Conservation (phyloP, 2,797 vertebrate genomes). For the Euthynnus affinis region DNA sequence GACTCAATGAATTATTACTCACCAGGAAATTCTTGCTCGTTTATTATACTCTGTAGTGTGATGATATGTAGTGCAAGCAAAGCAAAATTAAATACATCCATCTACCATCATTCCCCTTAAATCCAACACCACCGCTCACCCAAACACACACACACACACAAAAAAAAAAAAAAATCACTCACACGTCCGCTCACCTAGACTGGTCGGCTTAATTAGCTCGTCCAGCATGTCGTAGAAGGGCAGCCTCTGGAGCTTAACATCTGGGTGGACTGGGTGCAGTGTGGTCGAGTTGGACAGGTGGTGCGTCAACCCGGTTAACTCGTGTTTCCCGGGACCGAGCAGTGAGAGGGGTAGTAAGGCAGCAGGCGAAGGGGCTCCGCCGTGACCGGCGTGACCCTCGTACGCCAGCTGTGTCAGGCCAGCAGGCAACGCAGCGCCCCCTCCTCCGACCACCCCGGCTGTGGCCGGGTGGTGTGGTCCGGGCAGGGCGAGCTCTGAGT, state of each 20-base stretch:
- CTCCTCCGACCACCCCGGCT: slow-evolving; percentile 72
- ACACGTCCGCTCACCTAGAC: slow-evolving; percentile 88
- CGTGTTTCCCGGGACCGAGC: slow-evolving; percentile 94
- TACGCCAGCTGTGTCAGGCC: slow-evolving; percentile 93
- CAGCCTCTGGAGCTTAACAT: slow-evolving; percentile 97
- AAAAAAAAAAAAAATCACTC: no score
- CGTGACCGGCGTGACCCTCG: slow-evolving; percentile 86
- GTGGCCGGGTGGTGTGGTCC: slow-evolving; percentile 90
- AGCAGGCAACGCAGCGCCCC: slow-evolving; percentile 87
- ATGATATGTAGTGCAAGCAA: neutral
- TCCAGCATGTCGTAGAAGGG: slow-evolving; percentile 98
- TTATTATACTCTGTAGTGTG: neutral
- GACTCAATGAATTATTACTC: slow-evolving; percentile 2
- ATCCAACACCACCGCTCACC: slow-evolving; percentile 13
- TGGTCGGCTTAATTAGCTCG: slow-evolving; percentile 98
- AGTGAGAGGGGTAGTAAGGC: slow-evolving; percentile 93
- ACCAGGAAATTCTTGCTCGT: neutral
- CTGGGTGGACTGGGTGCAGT: slow-evolving; percentile 96
- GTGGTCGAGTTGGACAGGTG: slow-evolving; percentile 91
- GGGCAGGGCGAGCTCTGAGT: slow-evolving; percentile 91
- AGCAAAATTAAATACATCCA: neutral
- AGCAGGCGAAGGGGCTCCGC: slow-evolving; percentile 88
- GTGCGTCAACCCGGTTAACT: slow-evolving; percentile 91
- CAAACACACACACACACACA: no score
- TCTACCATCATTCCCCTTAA: neutral